Conservation (phyloP, 1,140 invertebrate genomes). For the Conus ventricosus region DNA sequence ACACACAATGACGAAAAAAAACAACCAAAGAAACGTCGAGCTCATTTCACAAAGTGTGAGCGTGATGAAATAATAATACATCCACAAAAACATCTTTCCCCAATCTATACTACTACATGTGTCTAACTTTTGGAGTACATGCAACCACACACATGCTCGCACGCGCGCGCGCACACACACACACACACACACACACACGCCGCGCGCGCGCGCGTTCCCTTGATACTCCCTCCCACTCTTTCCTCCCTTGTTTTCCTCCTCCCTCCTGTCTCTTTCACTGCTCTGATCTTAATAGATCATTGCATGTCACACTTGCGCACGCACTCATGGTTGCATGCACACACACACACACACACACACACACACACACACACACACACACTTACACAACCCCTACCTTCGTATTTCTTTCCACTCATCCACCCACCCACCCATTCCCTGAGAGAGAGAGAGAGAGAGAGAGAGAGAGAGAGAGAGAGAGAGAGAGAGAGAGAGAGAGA, state of each 20-base stretch:
- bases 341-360: background rate
- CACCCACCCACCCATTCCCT: background rate
- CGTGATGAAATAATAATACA: no score
- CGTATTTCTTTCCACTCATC: background rate
- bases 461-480: background rate
- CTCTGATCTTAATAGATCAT: background rate
- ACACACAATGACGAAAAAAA: no score
- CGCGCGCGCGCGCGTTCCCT: background rate
- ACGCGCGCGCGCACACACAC: background rate
- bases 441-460: background rate
- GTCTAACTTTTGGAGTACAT: no score
- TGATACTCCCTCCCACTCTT: background rate
- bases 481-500: background rate
- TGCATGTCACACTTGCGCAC: background rate
- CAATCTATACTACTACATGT: no score
- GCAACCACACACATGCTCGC: background rate
- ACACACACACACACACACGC: background rate
- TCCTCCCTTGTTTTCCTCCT: no score
- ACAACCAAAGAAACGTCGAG: no score
- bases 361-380: background rate
- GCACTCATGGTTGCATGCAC: background rate
- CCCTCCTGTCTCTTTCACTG: no score
- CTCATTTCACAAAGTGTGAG: no score
- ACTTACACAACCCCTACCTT: background rate
- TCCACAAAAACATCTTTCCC: no score